phyloP scores from a whole-genome alignment of 2,888 invertebrate species.

The Aproaerema taeniolella region DNA sequence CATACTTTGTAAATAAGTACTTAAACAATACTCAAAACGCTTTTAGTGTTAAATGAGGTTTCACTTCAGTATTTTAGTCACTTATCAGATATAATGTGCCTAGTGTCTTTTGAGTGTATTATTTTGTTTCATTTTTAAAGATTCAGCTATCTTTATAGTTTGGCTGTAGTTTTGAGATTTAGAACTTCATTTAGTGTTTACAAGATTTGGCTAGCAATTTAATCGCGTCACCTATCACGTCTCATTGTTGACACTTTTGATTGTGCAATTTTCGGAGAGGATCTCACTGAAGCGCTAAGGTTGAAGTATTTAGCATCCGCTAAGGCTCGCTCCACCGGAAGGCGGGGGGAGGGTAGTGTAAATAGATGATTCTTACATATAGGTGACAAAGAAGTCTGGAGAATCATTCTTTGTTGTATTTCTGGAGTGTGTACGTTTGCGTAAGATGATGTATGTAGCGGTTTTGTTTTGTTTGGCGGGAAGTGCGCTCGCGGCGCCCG shows the following conservation, averaged over 20 bases:
- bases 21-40: too few relatives aligned
- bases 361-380: constrained; percentile 73
- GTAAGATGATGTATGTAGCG: constrained; percentile 49
- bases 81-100: too few relatives aligned
- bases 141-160: too few relatives aligned
- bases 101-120: too few relatives aligned
- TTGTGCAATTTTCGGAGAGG: constrained; percentile 74
- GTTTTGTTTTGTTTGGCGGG: constrained; percentile 37
- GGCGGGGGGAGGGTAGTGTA: constrained; percentile 72
- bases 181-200: too few relatives aligned
- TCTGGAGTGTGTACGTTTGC: constrained; percentile 43
- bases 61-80: too few relatives aligned
- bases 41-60: too few relatives aligned
- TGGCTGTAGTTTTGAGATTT: too few relatives aligned
- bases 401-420: constrained; percentile 57
- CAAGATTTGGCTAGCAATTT: constrained; percentile 26
- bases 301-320: constrained; percentile 73
- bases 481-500: constrained; percentile 41
- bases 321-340: constrained; percentile 56
- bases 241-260: constrained; percentile 65
- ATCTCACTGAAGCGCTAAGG: constrained; percentile 69
- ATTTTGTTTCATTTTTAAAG: too few relatives aligned
- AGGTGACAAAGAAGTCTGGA: constrained; percentile 63
- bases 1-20: too few relatives aligned
- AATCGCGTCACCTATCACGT: constrained; percentile 48